A percentile compares a stretch with the other conserved stretches of the same genome.
phyloP scores from a whole-genome alignment of 2,113 vertebrate species.

The Aegithalos caudatus region DNA sequence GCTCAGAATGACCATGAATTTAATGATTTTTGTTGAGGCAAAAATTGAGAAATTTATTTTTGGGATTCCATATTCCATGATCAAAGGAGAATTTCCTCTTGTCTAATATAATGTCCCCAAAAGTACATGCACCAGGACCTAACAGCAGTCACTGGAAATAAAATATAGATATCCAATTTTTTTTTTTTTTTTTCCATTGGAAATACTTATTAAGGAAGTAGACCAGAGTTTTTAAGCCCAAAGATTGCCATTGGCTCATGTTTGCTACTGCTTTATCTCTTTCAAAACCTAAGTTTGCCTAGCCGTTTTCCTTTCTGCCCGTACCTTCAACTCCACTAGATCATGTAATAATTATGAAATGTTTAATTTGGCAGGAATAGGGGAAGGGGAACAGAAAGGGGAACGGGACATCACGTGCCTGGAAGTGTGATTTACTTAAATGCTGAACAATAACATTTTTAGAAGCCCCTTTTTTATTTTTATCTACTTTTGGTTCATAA shows the following conservation, averaged over 20 bases:
- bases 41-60: not conserved
- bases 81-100: not conserved
- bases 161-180: not conserved
- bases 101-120: not conserved
- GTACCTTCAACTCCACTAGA: not conserved
- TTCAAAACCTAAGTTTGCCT: not conserved
- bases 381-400: rapidly evolving
- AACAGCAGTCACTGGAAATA: not conserved
- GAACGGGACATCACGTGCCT: rapidly evolving
- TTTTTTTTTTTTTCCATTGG: not conserved
- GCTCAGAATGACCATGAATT: not conserved
- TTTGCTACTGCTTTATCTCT: not conserved
- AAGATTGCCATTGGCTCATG: rapidly evolving
- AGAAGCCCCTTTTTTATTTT: not conserved
- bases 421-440: not conserved
- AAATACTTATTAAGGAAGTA: not conserved
- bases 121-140: not conserved
- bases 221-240: not conserved
- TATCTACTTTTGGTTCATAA: not conserved
- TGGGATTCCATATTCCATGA: not conserved
- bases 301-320: not conserved
- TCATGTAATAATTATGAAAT: not conserved
- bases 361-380: not conserved
- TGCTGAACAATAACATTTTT: not conserved
- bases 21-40: not conserved